These are phyloP conservation scores for Megaceryle maxima DNA, from an alignment of 2,113 vertebrate species.

Conservation along the genomic window DNA sequence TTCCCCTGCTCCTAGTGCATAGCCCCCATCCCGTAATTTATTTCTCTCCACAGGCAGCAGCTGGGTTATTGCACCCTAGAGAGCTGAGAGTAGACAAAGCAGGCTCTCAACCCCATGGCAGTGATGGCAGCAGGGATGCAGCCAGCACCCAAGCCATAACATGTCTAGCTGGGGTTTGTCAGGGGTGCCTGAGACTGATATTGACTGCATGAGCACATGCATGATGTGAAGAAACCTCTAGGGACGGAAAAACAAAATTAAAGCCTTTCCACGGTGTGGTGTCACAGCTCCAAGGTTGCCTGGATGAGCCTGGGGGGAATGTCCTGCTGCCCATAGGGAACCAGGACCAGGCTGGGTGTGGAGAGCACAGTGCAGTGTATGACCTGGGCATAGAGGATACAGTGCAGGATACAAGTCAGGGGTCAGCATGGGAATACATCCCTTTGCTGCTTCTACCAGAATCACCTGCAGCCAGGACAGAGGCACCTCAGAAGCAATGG, in stretches of 20 bases:
- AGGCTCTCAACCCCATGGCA: neutral
- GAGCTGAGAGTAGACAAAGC: neutral
- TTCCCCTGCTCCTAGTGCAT: neutral
- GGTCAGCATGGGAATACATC: neutral
- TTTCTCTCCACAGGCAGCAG: neutral
- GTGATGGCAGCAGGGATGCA: neutral
- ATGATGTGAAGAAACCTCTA: neutral
- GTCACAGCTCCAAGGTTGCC: neutral
- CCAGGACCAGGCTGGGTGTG: neutral
- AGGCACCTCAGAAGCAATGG: neutral
- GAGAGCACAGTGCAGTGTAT: accelerated
- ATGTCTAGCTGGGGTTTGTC: neutral
- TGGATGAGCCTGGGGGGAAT: neutral
- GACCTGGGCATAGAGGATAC: accelerated
- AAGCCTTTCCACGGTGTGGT: neutral
- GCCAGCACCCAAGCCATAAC: accelerated
- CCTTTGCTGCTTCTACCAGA: neutral
- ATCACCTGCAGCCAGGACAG: neutral
- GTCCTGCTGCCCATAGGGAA: accelerated
- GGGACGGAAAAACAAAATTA: neutral
- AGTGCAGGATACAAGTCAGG: neutral
- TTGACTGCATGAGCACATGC: accelerated
- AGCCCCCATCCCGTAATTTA: neutral
- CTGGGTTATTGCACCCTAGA: neutral
- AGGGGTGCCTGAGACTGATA: neutral